Base-by-base conservation (phyloP, 2,888 invertebrate species). In the Nomada fabriciana region DNA sequence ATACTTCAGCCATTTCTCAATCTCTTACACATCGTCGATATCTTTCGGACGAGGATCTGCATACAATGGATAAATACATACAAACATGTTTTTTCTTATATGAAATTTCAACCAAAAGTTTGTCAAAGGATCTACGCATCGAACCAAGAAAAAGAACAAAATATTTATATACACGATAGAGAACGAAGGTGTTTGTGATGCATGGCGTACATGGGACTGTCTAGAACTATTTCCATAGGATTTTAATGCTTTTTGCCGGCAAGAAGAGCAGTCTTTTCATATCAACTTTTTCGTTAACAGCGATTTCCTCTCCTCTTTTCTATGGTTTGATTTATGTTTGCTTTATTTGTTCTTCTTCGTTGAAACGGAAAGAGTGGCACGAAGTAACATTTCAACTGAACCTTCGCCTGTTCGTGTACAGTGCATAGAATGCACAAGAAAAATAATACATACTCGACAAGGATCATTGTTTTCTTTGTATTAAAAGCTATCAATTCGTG, bases 351-450 rank as follows among this genome's bases (percentile, higher is more conserved):
- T 55, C 43, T 61, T 47, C 50, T 80, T 68, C 68, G 59, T 60
- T 36, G 42, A 55, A 42, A 42, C 2, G 15, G 9, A 53, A 20
- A 5, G 2, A 1, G 47, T 55, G 29, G 59, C 59, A 73, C 43
- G 52, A 42, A 74, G 43, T 59, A 55, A 86, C 50, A 60, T 29
- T 74, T 74, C 59, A 63, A 74, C 47, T 61, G 29, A 76, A 82
- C 43, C 60, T 60, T 79, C 59, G 67, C 18, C 64, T 65, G 25
- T 63, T 59, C 43, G 50, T 36, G 43, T 72, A 81, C 59, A 25
- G 42, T 73, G 67, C 61, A 89, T 89, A 89, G 87, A 85, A 87
- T 88, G 83, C 83, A 83, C 74, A 86, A 23, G 67, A 80, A 86
- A 82, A 88, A 80, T 82, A 88, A 89, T 82, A 82, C 55, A 89